A percentile compares a stretch with the other conserved stretches of the same genome.
Evolutionary conservation across 2,888 invertebrate genomes (phyloP).

Genomic region (Periphyllus acericola): DNA sequence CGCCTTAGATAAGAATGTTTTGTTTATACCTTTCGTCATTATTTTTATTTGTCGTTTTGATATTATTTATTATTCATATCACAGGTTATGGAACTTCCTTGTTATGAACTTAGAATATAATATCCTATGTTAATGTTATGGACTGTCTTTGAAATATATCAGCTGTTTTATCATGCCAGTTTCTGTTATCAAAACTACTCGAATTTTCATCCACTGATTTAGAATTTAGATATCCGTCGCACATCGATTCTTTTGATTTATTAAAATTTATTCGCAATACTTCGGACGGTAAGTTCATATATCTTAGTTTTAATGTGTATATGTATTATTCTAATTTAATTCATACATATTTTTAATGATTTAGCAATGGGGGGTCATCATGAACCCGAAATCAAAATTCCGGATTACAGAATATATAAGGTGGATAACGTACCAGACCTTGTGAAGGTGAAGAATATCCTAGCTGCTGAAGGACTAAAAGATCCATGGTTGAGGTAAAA

Average conservation of each 20-base stretch:
- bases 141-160: background rate
- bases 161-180: conserved; percentile 9
- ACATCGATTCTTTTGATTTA: no score
- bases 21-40: background rate
- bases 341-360: background rate
- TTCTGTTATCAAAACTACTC: conserved; percentile 5
- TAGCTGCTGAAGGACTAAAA: conserved; percentile 78
- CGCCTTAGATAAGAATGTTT: conserved; percentile 54
- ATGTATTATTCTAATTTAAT: background rate
- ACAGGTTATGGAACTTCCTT: background rate
- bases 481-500: conserved; percentile 87
- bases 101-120: background rate
- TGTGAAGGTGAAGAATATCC: conserved; percentile 73
- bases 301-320: background rate
- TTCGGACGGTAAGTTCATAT: background rate
- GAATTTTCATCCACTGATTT: background rate
- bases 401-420: conserved; percentile 78
- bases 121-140: background rate
- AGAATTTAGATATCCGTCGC: no score
- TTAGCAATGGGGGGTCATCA: conserved; percentile 53
- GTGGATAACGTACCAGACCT: conserved; percentile 77
- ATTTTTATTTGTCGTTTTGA: no score
- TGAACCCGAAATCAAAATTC: conserved; percentile 69
- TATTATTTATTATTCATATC: background rate
- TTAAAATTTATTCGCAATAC: no score